These are phyloP conservation scores for Omphaloscelis lunosa DNA, from an alignment of 2,888 invertebrate genomes.

Conservation along the genomic window DNA sequence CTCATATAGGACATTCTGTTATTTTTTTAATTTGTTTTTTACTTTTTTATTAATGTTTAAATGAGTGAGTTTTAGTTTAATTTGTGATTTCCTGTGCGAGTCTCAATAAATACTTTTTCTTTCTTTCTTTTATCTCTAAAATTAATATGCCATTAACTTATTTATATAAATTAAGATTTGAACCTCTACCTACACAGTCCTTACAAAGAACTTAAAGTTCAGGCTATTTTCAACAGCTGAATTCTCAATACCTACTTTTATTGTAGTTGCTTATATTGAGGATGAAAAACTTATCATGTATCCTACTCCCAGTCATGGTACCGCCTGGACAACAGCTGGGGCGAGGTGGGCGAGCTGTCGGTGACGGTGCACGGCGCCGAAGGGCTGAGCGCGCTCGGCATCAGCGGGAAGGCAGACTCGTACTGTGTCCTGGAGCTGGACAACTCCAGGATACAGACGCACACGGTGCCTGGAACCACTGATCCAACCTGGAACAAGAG, in stretches of 20 bases:
- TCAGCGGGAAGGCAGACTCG: constrained; percentile 83
- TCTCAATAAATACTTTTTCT: no score
- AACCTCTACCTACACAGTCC: background rate
- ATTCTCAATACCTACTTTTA: background rate
- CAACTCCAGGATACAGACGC: constrained; percentile 87
- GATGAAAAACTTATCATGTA: background rate
- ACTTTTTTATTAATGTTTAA: no score
- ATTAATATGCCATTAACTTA: background rate
- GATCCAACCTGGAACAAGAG: constrained; percentile 86
- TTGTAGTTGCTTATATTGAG: background rate
- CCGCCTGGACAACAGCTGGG: constrained; percentile 80
- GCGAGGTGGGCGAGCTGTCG: constrained; percentile 84
- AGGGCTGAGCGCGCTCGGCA: constrained; percentile 79
- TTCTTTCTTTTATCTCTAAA: no score
- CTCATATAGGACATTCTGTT: no score
- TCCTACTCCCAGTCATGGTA: constrained; percentile 82
- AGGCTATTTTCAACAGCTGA: background rate
- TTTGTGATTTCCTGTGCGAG: no score
- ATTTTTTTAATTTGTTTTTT: no score
- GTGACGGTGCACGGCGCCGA: constrained; percentile 84
- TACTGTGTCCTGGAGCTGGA: constrained; percentile 86
- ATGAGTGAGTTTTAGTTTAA: no score
- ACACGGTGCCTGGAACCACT: constrained; percentile 78
- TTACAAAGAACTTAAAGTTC: background rate
- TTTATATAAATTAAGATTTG: background rate